Evolutionary conservation across 2,113 vertebrate species (phyloP), one percentile per base, ranked within the genome.

Genomic region (Pontoporia blainvillei): DNA sequence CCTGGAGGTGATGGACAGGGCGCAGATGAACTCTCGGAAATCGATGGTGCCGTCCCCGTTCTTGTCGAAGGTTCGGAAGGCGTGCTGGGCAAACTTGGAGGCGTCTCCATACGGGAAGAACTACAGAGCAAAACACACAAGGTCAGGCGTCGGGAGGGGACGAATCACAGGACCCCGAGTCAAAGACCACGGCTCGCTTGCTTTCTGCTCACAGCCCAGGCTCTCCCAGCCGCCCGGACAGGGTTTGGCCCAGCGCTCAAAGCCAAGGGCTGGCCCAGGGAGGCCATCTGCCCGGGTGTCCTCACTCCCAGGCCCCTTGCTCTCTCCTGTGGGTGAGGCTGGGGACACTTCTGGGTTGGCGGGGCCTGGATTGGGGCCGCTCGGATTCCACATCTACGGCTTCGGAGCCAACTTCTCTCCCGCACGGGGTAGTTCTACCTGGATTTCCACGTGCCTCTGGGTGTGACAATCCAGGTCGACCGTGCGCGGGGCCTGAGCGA

Each of bases 1-100:
- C 85, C 99, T 98, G 57, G 99, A 99, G 93, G 99, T 99, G 98
- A 99, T 99, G 98, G 99, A 99, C 96, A 99, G 98, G 0, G 99
- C 99, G 0, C 99, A 99, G 98, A 99, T 99, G 98, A 99, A 99
- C 99, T 99, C 99, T 98, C 99, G 99, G 99, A 99, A 99, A 98
- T 99, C 99, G 1, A 99, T 99, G 98, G 99, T 99, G 95, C 99
- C 99, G 0, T 99, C 99, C 8, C 99, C 98, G 0, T 99, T 99
- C 98, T 99, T 99, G 99, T 99, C 99, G 6, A 99, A 99, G 99
- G 99, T 99, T 82, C 99, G 99, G 98, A 99, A 99, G 86, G 99
- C 99, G 0, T 99, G 99, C 98, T 99, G 99, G 75, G 99, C 99
- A 69, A 99, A 99, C 99, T 99, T 99, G 67, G 99, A 99, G 12